phyloP scores from a whole-genome alignment of 1,140 invertebrate genomes.

The Anagrus nilaparvatae region DNA sequence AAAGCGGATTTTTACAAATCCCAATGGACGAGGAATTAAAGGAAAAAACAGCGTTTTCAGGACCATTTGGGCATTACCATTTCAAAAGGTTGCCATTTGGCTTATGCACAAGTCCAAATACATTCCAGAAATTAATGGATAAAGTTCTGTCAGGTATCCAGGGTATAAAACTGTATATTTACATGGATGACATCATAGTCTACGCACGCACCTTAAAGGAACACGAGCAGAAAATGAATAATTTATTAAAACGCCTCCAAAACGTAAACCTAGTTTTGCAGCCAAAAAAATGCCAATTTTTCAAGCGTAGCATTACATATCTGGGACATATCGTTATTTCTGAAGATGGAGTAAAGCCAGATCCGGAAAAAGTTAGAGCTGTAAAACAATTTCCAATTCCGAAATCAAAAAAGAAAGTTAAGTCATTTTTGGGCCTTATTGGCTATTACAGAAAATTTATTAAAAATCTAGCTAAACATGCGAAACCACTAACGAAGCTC shows the following conservation, averaged over 20 bases:
- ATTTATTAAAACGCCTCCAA: not conserved
- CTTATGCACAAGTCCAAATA: not conserved
- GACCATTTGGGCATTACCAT: constrained; percentile 2
- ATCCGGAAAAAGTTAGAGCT: not conserved
- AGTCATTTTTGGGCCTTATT: not conserved
- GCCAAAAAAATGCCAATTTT: not conserved
- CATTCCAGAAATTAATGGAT: not conserved
- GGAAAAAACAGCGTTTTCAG: constrained; percentile 1
- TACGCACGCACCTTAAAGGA: constrained; percentile 1
- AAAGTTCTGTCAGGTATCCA: not conserved
- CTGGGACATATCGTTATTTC: not conserved
- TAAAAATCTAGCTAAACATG: not conserved
- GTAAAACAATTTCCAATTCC: not conserved
- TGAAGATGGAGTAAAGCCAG: not conserved
- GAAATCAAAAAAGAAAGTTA: not conserved
- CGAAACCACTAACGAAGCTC: not conserved
- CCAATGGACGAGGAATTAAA: not conserved
- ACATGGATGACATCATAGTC: constrained; percentile 5
- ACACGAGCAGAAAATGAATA: not conserved
- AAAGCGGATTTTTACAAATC: constrained; percentile 10
- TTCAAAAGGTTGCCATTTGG: constrained; percentile 6
- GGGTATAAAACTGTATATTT: not conserved
- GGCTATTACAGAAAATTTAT: constrained; percentile 18
- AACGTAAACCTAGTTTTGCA: not conserved
- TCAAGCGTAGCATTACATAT: not conserved